Evolutionary conservation across 1,140 invertebrate species (phyloP).

Genomic region (Caenorhabditis tropicalis): DNA sequence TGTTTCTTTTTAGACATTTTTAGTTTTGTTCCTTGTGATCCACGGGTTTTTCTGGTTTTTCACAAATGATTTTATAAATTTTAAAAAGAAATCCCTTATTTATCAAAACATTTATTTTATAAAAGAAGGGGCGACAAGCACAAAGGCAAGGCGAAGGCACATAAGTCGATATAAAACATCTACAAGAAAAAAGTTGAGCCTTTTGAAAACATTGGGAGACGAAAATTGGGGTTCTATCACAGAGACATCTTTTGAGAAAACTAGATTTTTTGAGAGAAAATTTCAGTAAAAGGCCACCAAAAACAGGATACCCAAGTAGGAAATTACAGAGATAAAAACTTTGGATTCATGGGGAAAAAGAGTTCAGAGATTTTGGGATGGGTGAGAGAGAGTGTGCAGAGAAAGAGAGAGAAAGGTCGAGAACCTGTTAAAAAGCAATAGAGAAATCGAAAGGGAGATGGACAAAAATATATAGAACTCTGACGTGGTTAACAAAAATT

Average conservation of each 20-base stretch:
- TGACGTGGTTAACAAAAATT: constrained; percentile 25
- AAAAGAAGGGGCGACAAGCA: neutral
- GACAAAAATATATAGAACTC: neutral
- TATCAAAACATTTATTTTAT: neutral
- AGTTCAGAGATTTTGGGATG: neutral
- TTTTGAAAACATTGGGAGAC: neutral
- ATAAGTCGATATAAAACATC: neutral
- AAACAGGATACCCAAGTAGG: neutral
- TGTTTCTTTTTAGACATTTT: neutral
- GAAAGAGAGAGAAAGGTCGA: neutral
- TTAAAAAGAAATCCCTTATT: neutral
- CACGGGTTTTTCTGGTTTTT: neutral
- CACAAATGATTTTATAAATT: neutral
- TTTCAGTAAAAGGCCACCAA: neutral
- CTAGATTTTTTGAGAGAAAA: constrained; percentile 23
- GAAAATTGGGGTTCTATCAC: neutral
- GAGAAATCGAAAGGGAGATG: neutral
- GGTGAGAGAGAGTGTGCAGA: neutral
- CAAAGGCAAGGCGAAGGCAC: constrained; percentile 35
- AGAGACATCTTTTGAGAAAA: neutral
- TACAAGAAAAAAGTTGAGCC: neutral
- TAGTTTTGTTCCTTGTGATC: neutral
- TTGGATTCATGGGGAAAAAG: neutral
- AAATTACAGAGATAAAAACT: neutral
- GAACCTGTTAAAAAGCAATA: constrained; percentile 25